Base-by-base conservation (phyloP, 2,888 invertebrate genomes). In the Megaustenia siamemsis region DNA sequence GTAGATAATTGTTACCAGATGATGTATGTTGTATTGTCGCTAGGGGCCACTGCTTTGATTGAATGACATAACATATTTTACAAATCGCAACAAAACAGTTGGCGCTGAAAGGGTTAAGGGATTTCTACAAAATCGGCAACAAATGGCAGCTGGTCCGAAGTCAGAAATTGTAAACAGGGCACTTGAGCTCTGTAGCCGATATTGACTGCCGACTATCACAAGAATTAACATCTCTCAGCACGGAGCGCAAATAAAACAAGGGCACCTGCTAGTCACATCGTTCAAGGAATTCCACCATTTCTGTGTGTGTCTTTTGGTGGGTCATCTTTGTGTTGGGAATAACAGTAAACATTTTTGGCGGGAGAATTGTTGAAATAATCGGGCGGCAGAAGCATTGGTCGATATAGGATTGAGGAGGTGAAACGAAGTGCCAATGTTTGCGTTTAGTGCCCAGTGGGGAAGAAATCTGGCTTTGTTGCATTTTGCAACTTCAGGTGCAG, bases 181-280 rank as follows among this genome's bases (percentile, higher is more conserved):
- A 4, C n/a, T n/a, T n/a, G n/a, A 53, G 53, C 53, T 53, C 53
- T 53, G 53, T 24, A 3, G 53, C 18, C 53, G 21, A 53, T 21
- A 4, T 24, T 45, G 53, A 18, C 18, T 32, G 5, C 32, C 32
- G 63, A 28, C 32, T 28, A 32, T 32, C 28, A 18, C 63, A 63
- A 63, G 63, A 63, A 63, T 63, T 63, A 63, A 63, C 32, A 63
- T 4, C 10, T 60, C 60, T 38, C 38, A 40, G 69, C 69, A 69
- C 69, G 69, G 24, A 69, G 40, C 24, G 3, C 40, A 69, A 38
- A 69, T 40, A 69, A 12, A 32, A 10, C 32, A 10, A 10, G 15
- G 63, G n/a, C 66, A 8, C 6, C 63, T 40, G 8, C 1, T n/a
- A 68, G 35, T 38, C 4, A 12, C 15, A 2, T 3, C 32, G 38